A percentile compares a stretch with the other conserved stretches of the same genome.
Conservation (phyloP, 2,113 vertebrate species). For the Pseudorasbora parva region DNA sequence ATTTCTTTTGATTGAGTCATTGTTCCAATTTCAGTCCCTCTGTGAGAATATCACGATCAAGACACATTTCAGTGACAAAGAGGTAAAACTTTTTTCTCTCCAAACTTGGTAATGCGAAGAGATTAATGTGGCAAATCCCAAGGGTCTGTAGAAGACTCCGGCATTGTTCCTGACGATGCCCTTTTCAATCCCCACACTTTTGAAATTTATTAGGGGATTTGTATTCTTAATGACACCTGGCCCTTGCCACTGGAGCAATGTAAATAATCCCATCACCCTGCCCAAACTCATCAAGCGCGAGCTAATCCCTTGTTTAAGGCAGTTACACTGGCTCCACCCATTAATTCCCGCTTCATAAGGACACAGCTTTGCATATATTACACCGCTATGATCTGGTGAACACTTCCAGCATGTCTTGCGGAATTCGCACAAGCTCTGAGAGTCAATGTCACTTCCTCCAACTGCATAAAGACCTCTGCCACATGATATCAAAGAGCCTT, state of each 20-base stretch:
- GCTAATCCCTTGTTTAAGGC: slow-evolving; percentile 85
- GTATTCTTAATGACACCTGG: slow-evolving; percentile 82
- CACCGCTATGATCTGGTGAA: slow-evolving; percentile 66
- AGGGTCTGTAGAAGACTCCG: slow-evolving; percentile 63
- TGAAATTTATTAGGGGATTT: slow-evolving; percentile 83
- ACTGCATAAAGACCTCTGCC: slow-evolving; percentile 67
- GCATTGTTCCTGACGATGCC: slow-evolving; percentile 71
- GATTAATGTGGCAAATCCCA: slow-evolving; percentile 71
- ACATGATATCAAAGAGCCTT: slow-evolving; percentile 61
- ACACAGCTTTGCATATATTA: slow-evolving; percentile 82
- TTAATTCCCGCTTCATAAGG: slow-evolving; percentile 77
- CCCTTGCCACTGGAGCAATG: slow-evolving; percentile 74
- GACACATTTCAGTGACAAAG: slow-evolving; percentile 60
- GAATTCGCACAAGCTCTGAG: slow-evolving; percentile 61
- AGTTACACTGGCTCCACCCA: slow-evolving; percentile 81
- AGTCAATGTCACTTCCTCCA: slow-evolving; percentile 72
- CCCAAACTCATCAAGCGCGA: slow-evolving; percentile 74
- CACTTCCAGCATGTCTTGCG: slow-evolving; percentile 65
- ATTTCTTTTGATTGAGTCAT: slow-evolving; percentile 65
- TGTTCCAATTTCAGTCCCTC: slow-evolving; percentile 59
- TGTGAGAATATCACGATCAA: slow-evolving; percentile 46
- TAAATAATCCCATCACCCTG: slow-evolving; percentile 82
- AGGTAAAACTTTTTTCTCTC: slow-evolving; percentile 66
- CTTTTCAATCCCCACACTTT: slow-evolving; percentile 62
- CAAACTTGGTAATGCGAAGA: slow-evolving; percentile 60